A percentile compares a stretch with the other conserved stretches of the same genome.
Conservation (phyloP, 2,888 invertebrate species). For the Petrophora chlorosata region DNA sequence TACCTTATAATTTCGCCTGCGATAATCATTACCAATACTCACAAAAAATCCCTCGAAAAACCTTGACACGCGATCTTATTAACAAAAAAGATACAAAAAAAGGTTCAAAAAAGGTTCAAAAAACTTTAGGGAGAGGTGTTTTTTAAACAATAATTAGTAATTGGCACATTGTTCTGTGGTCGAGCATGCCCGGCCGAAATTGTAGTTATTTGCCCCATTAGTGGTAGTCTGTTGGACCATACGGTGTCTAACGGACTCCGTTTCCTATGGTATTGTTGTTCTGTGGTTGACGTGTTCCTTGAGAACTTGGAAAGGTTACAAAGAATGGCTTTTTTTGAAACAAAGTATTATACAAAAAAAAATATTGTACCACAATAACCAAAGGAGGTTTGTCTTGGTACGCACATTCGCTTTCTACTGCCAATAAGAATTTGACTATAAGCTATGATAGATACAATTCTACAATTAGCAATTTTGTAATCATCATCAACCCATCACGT, state of each 20-base stretch:
- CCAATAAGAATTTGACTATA: no score
- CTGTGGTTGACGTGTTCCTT: background rate
- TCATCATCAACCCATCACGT: no score
- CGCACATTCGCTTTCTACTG: no score
- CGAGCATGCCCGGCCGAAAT: slow-evolving; percentile 40
- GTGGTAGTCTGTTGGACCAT: slow-evolving; percentile 21
- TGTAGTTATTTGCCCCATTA: slow-evolving; percentile 28
- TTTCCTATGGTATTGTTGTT: slow-evolving; percentile 18
- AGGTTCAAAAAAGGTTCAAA: no score
- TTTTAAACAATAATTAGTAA: slow-evolving; percentile 68
- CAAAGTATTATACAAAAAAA: no score
- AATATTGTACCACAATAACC: no score
- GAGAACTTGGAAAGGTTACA: background rate
- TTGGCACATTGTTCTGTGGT: slow-evolving; percentile 70
- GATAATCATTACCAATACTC: slow-evolving; percentile 13
- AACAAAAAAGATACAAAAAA: slow-evolving; percentile 19
- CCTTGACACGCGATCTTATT: slow-evolving; percentile 38
- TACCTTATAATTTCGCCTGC: no score
- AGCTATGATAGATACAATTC: no score
- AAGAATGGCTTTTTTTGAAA: no score
- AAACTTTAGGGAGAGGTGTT: slow-evolving; percentile 46
- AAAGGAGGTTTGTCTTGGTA: no score
- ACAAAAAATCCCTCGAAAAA: slow-evolving; percentile 17
- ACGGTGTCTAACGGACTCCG: slow-evolving; percentile 27
- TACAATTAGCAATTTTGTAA: no score